Evolutionary conservation across 2,797 vertebrate genomes (phyloP).

Genomic region (Mycteria americana): DNA sequence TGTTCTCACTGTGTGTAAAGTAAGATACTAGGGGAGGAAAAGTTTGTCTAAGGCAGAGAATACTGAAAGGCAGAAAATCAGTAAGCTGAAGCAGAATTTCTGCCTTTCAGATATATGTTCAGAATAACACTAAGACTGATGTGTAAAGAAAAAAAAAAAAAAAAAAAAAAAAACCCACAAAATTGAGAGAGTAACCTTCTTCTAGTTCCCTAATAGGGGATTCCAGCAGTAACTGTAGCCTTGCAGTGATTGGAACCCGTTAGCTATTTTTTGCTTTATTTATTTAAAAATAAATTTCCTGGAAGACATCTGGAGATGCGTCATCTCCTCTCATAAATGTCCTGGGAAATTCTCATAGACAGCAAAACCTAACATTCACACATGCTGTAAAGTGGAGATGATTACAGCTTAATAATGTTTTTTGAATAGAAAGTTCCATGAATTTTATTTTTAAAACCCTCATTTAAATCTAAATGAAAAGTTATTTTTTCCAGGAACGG

Average conservation of each 20-base stretch:
- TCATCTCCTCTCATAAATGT: slow-evolving; percentile 62
- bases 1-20: neutral
- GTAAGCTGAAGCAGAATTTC: neutral
- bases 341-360: slow-evolving; percentile 70
- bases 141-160: neutral
- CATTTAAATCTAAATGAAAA: neutral
- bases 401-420: neutral
- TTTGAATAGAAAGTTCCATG: neutral
- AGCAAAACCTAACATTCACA: slow-evolving; percentile 21
- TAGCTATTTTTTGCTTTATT: slow-evolving; percentile 68
- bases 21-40: neutral
- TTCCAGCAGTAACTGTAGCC: slow-evolving; percentile 37
- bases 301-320: slow-evolving; percentile 69
- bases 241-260: neutral
- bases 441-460: slow-evolving; percentile 4
- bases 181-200: neutral
- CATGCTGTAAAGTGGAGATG: neutral
- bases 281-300: slow-evolving; percentile 71
- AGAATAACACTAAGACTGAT: neutral
- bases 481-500: neutral
- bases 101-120: neutral
- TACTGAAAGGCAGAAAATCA: neutral
- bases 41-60: neutral
- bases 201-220: neutral
- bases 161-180: neutral